Percentiles rank a stretch among this genome's conserved stretches.
These are phyloP conservation scores for Styela clava DNA, from an alignment of 23 tunicate genomes.

Conservation along the genomic window DNA sequence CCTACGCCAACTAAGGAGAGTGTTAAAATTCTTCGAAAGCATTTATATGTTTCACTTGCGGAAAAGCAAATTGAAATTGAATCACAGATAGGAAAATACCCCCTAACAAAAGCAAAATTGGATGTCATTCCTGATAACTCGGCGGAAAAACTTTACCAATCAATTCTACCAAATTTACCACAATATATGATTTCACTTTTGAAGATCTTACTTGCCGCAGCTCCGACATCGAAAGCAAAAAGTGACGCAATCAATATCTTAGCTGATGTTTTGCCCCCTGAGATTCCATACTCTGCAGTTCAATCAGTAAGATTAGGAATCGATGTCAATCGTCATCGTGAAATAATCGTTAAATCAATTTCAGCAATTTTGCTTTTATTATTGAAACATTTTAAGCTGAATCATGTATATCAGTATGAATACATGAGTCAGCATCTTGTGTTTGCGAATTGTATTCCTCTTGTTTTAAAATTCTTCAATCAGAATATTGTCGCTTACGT, in stretches of 20 bases:
- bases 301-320: slow-evolving; percentile 65
- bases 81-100: slow-evolving; percentile 57
- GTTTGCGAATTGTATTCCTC: slow-evolving; percentile 95
- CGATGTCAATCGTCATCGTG: slow-evolving; percentile 88
- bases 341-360: slow-evolving; percentile 79
- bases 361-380: slow-evolving; percentile 78
- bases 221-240: slow-evolving; percentile 87
- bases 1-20: slow-evolving; percentile 97
- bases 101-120: slow-evolving; percentile 59
- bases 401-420: slow-evolving; percentile 92
- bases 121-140: slow-evolving; percentile 64
- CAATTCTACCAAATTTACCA: slow-evolving; percentile 79
- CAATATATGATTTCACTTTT: slow-evolving; percentile 94
- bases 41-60: slow-evolving; percentile 62
- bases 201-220: slow-evolving; percentile 98
- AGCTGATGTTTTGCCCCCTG: slow-evolving; percentile 83
- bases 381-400: slow-evolving; percentile 91
- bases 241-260: slow-evolving; percentile 78
- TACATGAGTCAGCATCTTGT: slow-evolving; percentile 92
- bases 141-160: slow-evolving; percentile 81
- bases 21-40: slow-evolving; percentile 55
- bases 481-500: slow-evolving; percentile 93
- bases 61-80: slow-evolving; percentile 63
- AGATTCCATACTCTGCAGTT: slow-evolving; percentile 63
- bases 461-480: slow-evolving; percentile 88